phyloP scores from a whole-genome alignment of 2,113 vertebrate species.

The Pelecanus crispus region DNA sequence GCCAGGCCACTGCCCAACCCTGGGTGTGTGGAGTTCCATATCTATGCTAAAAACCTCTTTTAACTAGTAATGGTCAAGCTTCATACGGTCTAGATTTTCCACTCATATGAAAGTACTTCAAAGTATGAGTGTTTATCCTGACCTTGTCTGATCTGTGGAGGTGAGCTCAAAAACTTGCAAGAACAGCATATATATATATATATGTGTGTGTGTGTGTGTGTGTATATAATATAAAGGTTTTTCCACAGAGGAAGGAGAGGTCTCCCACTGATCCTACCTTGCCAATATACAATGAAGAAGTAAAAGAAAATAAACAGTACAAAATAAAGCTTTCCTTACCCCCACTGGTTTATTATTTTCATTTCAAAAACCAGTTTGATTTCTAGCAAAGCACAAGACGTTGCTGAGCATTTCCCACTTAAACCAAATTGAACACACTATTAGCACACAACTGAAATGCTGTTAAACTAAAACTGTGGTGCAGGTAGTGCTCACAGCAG shows the following conservation, averaged over 20 bases:
- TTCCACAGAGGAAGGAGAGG: background rate
- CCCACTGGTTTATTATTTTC: background rate
- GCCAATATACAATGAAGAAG: background rate
- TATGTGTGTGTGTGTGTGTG: too few relatives aligned
- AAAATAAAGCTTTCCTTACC: background rate
- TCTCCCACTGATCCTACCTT: background rate
- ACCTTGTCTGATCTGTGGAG: background rate
- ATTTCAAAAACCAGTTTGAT: background rate
- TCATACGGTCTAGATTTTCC: background rate
- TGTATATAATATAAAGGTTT: background rate
- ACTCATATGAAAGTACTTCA: background rate
- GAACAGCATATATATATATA: background rate
- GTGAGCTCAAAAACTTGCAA: background rate
- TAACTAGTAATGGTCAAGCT: background rate
- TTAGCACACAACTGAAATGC: background rate
- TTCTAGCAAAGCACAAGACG: background rate
- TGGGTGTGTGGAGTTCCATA: rapidly evolving
- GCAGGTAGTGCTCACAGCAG: background rate
- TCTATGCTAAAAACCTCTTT: background rate
- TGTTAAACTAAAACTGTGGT: background rate
- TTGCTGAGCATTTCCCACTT: background rate
- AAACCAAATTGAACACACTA: background rate
- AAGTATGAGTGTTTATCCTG: background rate
- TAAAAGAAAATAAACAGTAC: background rate
- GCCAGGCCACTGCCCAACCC: background rate